Conservation (phyloP, 2,113 vertebrate genomes). For the Brachirus orientalis region DNA sequence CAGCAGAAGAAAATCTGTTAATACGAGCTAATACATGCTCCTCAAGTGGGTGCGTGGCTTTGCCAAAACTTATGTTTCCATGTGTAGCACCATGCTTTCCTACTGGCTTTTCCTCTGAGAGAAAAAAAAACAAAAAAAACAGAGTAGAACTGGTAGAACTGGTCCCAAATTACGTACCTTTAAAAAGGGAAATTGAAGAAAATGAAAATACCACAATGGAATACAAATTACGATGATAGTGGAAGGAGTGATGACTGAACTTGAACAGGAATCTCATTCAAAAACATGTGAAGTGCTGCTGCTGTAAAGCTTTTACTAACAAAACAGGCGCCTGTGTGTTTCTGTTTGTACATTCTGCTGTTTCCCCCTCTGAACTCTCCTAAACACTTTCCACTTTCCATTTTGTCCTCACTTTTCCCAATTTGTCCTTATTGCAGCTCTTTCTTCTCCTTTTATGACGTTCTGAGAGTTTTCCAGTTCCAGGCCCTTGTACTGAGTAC, state of each 20-base stretch:
- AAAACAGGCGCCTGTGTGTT: conserved; percentile 39
- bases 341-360: conserved; percentile 15
- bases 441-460: conserved; percentile 4
- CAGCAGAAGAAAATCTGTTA: conserved; percentile 57
- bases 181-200: conserved; percentile 27
- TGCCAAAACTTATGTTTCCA: conserved; percentile 63
- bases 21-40: conserved; percentile 58
- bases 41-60: conserved; percentile 40
- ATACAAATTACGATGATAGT: conserved; percentile 51
- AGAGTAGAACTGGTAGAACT: neutral
- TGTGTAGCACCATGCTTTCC: conserved; percentile 59
- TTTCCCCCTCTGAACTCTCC: conserved; percentile 14
- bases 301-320: conserved; percentile 5
- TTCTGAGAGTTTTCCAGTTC: neutral
- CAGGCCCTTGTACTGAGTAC: neutral
- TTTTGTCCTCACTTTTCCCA: conserved; percentile 16
- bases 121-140: too few species aligned
- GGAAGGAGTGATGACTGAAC: conserved; percentile 55
- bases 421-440: neutral
- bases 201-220: conserved; percentile 38
- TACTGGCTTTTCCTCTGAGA: conserved; percentile 43
- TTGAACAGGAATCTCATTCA: conserved; percentile 50
- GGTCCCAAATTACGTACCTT: conserved; percentile 40
- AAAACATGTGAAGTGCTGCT: conserved; percentile 38
- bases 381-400: conserved; percentile 38